Evolutionary conservation across 1,140 invertebrate genomes (phyloP).

Genomic region (Drosophila sp.): DNA sequence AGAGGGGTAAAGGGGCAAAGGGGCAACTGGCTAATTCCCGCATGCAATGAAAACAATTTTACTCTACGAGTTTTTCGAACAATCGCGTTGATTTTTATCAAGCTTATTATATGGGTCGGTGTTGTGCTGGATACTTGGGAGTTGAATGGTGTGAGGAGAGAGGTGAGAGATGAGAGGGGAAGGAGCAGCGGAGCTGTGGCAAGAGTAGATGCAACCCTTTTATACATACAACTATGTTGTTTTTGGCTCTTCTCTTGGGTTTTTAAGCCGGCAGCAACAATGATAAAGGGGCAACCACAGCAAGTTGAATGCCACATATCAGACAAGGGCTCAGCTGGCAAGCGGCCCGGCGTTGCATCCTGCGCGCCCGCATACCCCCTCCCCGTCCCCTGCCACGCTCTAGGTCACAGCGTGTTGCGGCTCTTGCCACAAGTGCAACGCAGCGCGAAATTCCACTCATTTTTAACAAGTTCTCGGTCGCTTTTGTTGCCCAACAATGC

Average conservation of each 20-base stretch:
- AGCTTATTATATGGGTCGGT: conserved; percentile 78
- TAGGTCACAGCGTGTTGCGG: background rate
- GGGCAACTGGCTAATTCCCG: conserved; percentile 64
- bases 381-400: conserved; percentile 16
- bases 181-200: background rate
- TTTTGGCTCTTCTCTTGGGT: conserved; percentile 7
- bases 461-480: conserved; percentile 79
- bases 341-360: conserved; percentile 25
- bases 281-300: conserved; percentile 39
- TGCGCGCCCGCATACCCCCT: conserved; percentile 26
- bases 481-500: conserved; percentile 79
- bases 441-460: conserved; percentile 82
- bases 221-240: conserved; percentile 24
- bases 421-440: conserved; percentile 66
- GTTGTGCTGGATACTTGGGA: background rate
- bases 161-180: background rate
- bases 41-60: conserved; percentile 72
- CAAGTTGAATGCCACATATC: conserved; percentile 46
- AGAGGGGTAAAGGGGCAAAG: background rate
- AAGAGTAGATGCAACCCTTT: conserved; percentile 47
- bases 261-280: conserved; percentile 35
- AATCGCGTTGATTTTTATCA: conserved; percentile 75
- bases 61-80: conserved; percentile 37
- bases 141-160: too few species aligned
- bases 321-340: conserved; percentile 33